phyloP scores from a whole-genome alignment of 2,888 invertebrate species.

The Hartigia nigra region DNA sequence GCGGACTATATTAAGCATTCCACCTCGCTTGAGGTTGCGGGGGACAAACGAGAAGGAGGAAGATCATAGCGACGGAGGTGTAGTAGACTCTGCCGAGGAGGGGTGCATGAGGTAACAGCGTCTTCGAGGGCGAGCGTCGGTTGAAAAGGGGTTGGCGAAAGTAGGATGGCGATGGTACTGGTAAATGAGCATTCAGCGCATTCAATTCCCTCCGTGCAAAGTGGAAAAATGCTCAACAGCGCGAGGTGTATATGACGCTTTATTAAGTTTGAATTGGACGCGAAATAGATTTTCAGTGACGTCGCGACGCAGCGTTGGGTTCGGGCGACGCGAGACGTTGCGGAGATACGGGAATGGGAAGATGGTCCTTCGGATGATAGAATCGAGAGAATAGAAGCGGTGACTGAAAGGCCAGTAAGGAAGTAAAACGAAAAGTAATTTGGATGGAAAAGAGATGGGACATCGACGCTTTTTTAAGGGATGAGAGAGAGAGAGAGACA shows the following conservation, averaged over 20 bases:
- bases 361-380: background rate
- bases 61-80: constrained; percentile 22
- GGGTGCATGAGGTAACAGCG: constrained; percentile 14
- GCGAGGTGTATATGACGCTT: constrained; percentile 58
- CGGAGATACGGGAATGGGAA: background rate
- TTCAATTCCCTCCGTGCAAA: constrained; percentile 42
- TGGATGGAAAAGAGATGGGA: background rate
- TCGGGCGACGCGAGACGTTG: background rate
- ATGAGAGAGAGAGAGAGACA: background rate
- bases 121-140: constrained; percentile 17
- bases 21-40: constrained; percentile 25
- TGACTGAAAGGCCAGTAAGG: background rate
- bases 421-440: constrained; percentile 1
- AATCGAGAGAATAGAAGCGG: background rate
- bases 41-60: constrained; percentile 14
- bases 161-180: constrained; percentile 29
- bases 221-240: constrained; percentile 41
- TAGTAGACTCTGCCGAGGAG: constrained; percentile 10
- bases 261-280: constrained; percentile 62
- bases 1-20: constrained; percentile 60
- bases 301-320: background rate
- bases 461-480: background rate
- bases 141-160: constrained; percentile 26
- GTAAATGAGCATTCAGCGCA: constrained; percentile 61
- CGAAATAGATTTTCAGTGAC: constrained; percentile 53